phyloP scores from a whole-genome alignment of 2,888 invertebrate species.

The Mesorhabditis belari region DNA sequence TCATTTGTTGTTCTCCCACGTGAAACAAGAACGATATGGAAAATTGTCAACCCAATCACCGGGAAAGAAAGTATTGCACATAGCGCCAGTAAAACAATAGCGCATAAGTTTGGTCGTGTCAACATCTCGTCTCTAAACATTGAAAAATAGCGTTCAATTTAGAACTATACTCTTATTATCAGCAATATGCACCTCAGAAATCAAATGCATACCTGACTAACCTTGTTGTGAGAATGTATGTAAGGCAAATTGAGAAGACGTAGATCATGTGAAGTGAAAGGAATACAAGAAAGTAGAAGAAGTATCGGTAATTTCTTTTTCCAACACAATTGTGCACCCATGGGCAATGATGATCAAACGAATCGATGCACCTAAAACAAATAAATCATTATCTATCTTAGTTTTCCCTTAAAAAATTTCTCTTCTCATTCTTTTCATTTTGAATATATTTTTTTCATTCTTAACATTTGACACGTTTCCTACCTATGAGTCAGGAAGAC shows the following conservation, averaged over 20 bases:
- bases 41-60: constrained; percentile 91
- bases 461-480: too few species aligned
- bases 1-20: constrained; percentile 97
- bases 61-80: constrained; percentile 87
- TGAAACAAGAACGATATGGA: constrained; percentile 92
- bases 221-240: constrained; percentile 70
- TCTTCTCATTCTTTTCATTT: too few species aligned
- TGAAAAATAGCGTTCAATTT: constrained; percentile 1
- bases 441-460: too few species aligned
- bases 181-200: neutral
- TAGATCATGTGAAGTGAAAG: constrained; percentile 94
- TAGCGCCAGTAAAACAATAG: constrained; percentile 79
- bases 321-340: constrained; percentile 55
- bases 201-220: neutral
- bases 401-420: neutral
- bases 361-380: constrained; percentile 63
- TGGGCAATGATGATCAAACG: constrained; percentile 96
- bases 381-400: too few species aligned
- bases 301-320: constrained; percentile 68
- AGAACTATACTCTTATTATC: too few species aligned
- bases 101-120: constrained; percentile 50
- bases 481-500: too few species aligned
- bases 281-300: constrained; percentile 95
- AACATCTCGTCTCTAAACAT: constrained; percentile 28
- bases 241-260: constrained; percentile 85